Percentiles rank a stretch among this genome's conserved stretches.
Conservation (phyloP, 2,888 invertebrate species). For the Pantelozetes paolii region DNA sequence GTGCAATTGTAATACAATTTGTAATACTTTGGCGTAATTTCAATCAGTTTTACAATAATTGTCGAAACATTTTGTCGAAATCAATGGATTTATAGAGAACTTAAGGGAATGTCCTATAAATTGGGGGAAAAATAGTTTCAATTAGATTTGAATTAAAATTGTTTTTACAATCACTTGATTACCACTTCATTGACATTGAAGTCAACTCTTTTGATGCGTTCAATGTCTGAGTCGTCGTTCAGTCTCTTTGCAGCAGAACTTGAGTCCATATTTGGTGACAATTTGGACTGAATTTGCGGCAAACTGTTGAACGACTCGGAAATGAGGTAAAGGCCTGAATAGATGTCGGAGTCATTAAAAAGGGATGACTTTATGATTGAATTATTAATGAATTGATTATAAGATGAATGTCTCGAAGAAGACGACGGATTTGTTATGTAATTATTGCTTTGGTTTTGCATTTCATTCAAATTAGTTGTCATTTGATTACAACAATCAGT, state of each 20-base stretch:
- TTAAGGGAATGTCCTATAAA: conserved; percentile 38
- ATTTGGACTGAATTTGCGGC: conserved; percentile 24
- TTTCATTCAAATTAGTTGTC: neutral
- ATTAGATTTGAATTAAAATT: neutral
- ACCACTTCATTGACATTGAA: conserved; percentile 47
- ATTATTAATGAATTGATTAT: conserved; percentile 22
- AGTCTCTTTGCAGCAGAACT: conserved; percentile 18
- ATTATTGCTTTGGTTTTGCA: conserved; percentile 23
- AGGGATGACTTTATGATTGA: conserved; percentile 22
- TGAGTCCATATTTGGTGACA: neutral
- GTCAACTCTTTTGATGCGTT: conserved; percentile 46
- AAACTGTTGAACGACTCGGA: neutral
- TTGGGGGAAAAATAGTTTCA: neutral
- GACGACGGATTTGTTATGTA: neutral
- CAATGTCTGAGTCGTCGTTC: conserved; percentile 46
- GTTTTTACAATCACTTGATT: neutral
- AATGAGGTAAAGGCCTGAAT: conserved; percentile 24
- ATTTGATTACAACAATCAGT: neutral
- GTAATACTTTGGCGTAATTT: conserved; percentile 32
- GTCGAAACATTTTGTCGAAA: neutral
- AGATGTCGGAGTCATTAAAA: neutral
- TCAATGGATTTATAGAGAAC: conserved; percentile 29
- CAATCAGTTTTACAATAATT: neutral
- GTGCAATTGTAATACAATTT: conserved; percentile 2
- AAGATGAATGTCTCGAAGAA: neutral